Conservation (phyloP, 2,888 invertebrate genomes). For the Spisula subtruncata region DNA sequence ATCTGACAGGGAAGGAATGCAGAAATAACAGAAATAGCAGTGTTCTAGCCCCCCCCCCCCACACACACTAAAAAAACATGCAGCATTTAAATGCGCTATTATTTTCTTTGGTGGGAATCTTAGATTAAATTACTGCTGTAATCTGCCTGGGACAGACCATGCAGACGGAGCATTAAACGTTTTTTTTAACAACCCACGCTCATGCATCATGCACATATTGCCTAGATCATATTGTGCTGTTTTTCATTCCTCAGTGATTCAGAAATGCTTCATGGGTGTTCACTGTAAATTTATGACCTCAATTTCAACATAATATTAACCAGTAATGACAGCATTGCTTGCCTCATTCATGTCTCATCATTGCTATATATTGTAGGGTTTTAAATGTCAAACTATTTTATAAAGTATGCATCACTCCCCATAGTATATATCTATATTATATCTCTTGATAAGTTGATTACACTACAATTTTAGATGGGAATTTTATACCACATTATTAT, state of each 20-base stretch:
- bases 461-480: neutral
- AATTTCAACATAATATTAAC: neutral
- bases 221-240: neutral
- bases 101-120: neutral
- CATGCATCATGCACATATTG: neutral
- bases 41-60: no score
- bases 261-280: neutral
- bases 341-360: constrained; percentile 4
- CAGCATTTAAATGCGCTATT: neutral
- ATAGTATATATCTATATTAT: neutral
- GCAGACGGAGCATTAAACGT: neutral
- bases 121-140: neutral
- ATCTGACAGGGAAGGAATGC: no score
- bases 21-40: no score
- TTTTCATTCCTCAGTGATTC: neutral
- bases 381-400: constrained; percentile 6
- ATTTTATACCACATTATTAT: neutral
- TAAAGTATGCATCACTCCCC: neutral
- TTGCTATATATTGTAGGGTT: neutral
- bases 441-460: neutral
- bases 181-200: neutral
- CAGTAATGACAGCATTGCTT: neutral
- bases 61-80: neutral
- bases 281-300: neutral
- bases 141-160: neutral